These are phyloP conservation scores for Axis porcinus DNA, from an alignment of 2,113 vertebrate genomes.

Conservation along the genomic window DNA sequence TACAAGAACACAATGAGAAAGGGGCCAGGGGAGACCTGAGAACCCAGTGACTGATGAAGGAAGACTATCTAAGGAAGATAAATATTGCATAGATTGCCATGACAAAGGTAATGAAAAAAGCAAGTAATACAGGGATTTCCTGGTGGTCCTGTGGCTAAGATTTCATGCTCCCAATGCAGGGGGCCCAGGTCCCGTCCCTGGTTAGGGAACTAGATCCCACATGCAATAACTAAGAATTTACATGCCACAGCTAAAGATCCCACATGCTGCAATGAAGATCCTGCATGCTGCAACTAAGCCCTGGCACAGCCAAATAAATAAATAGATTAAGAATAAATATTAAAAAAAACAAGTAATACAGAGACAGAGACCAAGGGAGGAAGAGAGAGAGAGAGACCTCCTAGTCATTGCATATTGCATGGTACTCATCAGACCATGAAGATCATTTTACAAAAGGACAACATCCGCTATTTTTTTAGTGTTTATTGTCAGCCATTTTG, in stretches of 20 bases:
- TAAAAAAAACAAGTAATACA: background rate
- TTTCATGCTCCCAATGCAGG: background rate
- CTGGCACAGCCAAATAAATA: background rate
- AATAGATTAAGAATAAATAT: background rate
- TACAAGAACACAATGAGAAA: conserved; percentile 27
- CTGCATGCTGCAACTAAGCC: background rate
- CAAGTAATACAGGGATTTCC: background rate
- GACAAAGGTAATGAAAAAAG: conserved; percentile 25
- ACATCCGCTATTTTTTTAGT: background rate
- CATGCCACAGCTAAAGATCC: background rate
- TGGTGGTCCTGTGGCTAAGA: background rate
- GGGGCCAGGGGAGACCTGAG: background rate
- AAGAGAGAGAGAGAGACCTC: background rate
- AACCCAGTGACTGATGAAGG: background rate
- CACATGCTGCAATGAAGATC: background rate
- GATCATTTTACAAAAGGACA: background rate
- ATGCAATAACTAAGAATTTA: background rate
- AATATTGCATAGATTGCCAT: background rate
- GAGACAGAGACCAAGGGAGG: background rate
- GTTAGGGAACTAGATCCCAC: background rate
- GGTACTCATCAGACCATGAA: background rate
- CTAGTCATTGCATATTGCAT: background rate
- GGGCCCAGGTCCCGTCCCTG: background rate
- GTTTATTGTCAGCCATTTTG: background rate
- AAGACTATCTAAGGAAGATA: conserved; percentile 34